Evolutionary conservation across 2,888 invertebrate genomes (phyloP).

Genomic region (Microctonus brassicae): DNA sequence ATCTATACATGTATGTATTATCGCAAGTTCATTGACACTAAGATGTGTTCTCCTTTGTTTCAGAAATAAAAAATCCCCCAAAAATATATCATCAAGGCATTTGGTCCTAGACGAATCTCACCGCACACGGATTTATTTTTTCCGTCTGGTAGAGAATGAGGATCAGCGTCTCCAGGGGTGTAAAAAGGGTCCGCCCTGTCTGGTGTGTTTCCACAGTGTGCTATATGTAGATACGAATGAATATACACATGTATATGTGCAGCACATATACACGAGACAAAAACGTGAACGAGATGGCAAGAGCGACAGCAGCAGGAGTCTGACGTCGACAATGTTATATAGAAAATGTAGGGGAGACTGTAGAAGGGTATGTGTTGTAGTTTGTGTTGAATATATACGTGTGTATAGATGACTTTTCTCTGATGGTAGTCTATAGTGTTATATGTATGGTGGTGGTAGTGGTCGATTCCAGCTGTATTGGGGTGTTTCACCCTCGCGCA

Average conservation of each 20-base stretch:
- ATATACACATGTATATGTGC: neutral
- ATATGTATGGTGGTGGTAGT: conserved; percentile 30
- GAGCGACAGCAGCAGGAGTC: conserved; percentile 30
- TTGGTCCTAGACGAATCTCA: conserved; percentile 20
- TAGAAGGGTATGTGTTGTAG: conserved; percentile 36
- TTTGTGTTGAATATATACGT: conserved; percentile 4
- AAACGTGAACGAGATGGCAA: conserved; percentile 12
- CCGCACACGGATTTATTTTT: conserved; percentile 16
- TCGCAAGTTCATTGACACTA: neutral
- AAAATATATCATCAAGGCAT: neutral
- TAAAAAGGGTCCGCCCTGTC: conserved; percentile 23
- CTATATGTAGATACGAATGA: neutral
- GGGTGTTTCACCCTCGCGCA: conserved; percentile 58
- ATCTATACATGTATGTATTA: too few species aligned
- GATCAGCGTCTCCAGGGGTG: conserved; percentile 24
- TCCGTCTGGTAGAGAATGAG: conserved; percentile 31
- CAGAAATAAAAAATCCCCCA: neutral
- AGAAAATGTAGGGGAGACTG: conserved; percentile 30
- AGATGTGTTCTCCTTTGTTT: neutral
- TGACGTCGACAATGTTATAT: conserved; percentile 42
- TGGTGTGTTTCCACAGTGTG: conserved; percentile 10
- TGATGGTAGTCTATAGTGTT: conserved; percentile 16
- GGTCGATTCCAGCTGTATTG: conserved; percentile 41
- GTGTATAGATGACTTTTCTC: conserved; percentile 18
- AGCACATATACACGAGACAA: neutral